Evolutionary conservation across 2,888 invertebrate species (phyloP).

Genomic region (Ophion costatus): DNA sequence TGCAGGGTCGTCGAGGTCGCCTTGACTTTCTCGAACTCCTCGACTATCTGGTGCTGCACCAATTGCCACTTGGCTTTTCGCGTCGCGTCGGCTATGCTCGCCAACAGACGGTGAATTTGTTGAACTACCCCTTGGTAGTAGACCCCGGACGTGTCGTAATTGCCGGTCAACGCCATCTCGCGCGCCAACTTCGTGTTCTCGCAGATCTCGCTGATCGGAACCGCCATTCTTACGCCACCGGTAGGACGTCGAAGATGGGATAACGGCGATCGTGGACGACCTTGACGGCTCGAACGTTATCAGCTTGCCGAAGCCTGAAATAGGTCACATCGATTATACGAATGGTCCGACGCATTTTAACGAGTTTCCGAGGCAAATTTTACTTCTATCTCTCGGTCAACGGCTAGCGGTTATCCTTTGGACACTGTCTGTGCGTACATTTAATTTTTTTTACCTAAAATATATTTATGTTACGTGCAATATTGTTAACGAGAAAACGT

Average conservation of each 20-base stretch:
- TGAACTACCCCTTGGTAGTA: slow-evolving; percentile 97
- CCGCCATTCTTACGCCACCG: slow-evolving; percentile 87
- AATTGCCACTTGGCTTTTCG: slow-evolving; percentile 95
- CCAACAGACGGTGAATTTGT: slow-evolving; percentile 93
- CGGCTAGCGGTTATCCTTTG: not conserved
- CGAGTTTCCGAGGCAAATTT: not conserved
- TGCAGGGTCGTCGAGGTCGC: slow-evolving; percentile 90
- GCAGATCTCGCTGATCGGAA: slow-evolving; percentile 95
- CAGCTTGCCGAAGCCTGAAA: not conserved
- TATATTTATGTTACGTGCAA: not conserved
- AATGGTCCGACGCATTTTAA: not conserved
- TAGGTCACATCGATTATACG: not conserved
- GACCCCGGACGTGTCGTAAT: slow-evolving; percentile 96
- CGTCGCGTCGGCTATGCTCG: slow-evolving; percentile 91
- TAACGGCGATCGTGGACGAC: not conserved
- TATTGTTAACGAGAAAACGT: not conserved
- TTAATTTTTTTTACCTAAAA: not conserved
- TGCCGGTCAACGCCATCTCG: slow-evolving; percentile 97
- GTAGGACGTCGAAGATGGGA: not conserved
- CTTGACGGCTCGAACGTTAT: not conserved
- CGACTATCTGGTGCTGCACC: slow-evolving; percentile 94
- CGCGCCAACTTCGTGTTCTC: slow-evolving; percentile 97
- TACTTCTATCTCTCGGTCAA: not conserved
- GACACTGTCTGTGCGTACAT: not conserved
- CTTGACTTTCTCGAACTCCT: slow-evolving; percentile 96